Evolutionary conservation across 2,797 vertebrate species (phyloP).

Genomic region (Sebastes iracundus): DNA sequence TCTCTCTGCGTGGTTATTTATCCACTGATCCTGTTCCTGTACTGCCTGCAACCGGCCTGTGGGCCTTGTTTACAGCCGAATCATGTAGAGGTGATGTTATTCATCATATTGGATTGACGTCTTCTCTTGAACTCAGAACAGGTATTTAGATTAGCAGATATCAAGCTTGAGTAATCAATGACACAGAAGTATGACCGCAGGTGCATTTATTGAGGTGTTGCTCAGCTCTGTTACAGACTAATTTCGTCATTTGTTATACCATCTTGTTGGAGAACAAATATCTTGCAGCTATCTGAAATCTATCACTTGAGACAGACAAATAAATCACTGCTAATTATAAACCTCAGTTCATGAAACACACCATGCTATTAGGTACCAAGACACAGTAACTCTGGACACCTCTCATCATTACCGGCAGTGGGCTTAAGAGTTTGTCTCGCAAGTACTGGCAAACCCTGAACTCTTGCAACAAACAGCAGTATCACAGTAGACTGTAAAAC

Average conservation of each 20-base stretch:
- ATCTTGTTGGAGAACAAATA: not conserved
- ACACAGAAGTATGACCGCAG: not conserved
- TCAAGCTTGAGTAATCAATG: not conserved
- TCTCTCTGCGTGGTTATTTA: constrained; percentile 68
- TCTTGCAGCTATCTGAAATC: not conserved
- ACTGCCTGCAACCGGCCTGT: not conserved
- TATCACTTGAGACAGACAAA: too few species aligned
- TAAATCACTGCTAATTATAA: too few species aligned
- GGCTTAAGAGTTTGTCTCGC: too few species aligned
- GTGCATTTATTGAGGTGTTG: not conserved
- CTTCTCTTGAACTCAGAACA: not conserved
- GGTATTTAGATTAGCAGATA: not conserved
- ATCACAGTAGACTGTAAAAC: not conserved
- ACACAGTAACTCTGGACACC: too few species aligned
- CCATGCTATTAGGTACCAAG: too few species aligned
- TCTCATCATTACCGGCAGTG: too few species aligned
- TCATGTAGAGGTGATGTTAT: not conserved
- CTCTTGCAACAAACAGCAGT: not conserved
- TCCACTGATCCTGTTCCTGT: not conserved
- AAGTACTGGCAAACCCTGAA: not conserved
- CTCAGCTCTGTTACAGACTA: not conserved
- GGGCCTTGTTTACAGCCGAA: not conserved
- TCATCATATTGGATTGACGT: not conserved
- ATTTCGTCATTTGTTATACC: not conserved
- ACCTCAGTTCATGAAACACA: too few species aligned